Conservation (phyloP, 2,797 vertebrate genomes). For the Pygocentrus nattereri region DNA sequence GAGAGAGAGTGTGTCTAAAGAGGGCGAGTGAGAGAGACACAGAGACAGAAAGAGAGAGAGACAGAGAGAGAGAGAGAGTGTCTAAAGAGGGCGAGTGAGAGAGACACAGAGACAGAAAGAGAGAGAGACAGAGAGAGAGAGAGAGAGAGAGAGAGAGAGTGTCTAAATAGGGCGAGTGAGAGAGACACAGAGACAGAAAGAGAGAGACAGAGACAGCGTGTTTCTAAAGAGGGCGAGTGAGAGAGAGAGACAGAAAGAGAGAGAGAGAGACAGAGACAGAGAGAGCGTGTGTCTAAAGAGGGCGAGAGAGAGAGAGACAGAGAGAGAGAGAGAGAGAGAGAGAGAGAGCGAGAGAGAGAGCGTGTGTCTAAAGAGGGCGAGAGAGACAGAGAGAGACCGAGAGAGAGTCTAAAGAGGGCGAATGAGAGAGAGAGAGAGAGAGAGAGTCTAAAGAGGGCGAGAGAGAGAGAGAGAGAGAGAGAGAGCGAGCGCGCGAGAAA, state of each 20-base stretch:
- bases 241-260: slow-evolving; percentile 26
- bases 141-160: slow-evolving; percentile 19
- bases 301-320: background rate
- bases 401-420: too few species aligned
- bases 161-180: too few species aligned
- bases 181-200: too few species aligned
- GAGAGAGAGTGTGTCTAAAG: slow-evolving; percentile 2
- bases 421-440: slow-evolving; percentile 19
- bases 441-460: too few species aligned
- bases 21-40: too few species aligned
- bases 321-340: slow-evolving; percentile 20
- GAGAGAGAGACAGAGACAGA: too few species aligned
- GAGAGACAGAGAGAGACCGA: slow-evolving; percentile 5
- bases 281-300: too few species aligned
- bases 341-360: slow-evolving; percentile 29
- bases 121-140: slow-evolving; percentile 30
- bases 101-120: slow-evolving; percentile 12
- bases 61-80: background rate
- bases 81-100: slow-evolving; percentile 15
- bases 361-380: too few species aligned
- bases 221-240: too few species aligned
- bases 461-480: slow-evolving; percentile 29
- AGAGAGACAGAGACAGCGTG: slow-evolving; percentile 22
- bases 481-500: background rate
- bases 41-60: slow-evolving; percentile 39